A percentile compares a stretch with the other conserved stretches of the same genome.
These are phyloP conservation scores for Orthosia cruda DNA, from an alignment of 2,888 invertebrate species.

Conservation along the genomic window DNA sequence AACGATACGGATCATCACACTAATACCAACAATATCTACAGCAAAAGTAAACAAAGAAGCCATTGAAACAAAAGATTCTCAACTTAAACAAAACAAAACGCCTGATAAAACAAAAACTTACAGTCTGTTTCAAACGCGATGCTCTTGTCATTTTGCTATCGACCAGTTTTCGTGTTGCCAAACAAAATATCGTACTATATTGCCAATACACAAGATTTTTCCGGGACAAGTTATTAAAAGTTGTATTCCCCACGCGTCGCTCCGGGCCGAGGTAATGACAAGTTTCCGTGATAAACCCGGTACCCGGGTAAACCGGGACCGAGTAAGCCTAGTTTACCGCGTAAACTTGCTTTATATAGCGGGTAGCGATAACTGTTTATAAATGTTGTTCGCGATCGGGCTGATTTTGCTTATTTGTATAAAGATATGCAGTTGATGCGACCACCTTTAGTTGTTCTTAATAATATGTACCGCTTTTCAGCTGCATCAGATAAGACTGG, in stretches of 20 bases:
- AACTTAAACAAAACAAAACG: not conserved
- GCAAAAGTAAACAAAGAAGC: not conserved
- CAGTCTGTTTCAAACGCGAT: slow-evolving; percentile 8
- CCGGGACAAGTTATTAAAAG: slow-evolving; percentile 69
- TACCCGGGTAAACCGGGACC: slow-evolving; percentile 4
- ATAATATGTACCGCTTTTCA: too few species aligned
- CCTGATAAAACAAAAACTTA: not conserved
- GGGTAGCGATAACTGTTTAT: slow-evolving; percentile 27
- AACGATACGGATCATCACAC: too few species aligned
- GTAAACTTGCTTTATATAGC: slow-evolving; percentile 37
- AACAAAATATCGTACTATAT: slow-evolving; percentile 53
- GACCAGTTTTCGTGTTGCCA: slow-evolving; percentile 31
- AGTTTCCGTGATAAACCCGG: slow-evolving; percentile 56
- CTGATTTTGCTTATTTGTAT: not conserved
- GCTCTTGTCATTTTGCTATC: slow-evolving; percentile 44
- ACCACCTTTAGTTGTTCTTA: too few species aligned
- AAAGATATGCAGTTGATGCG: not conserved
- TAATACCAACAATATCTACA: too few species aligned
- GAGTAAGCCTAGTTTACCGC: slow-evolving; percentile 32
- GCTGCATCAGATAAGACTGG: too few species aligned
- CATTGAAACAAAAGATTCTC: not conserved
- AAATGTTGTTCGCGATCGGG: slow-evolving; percentile 14
- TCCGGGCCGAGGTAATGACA: slow-evolving; percentile 50
- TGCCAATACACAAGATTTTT: slow-evolving; percentile 56
- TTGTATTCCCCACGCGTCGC: slow-evolving; percentile 58